Percentiles rank a stretch among this genome's conserved stretches.
Conservation (phyloP, 1,140 invertebrate genomes). For the Chelonus insularis region DNA sequence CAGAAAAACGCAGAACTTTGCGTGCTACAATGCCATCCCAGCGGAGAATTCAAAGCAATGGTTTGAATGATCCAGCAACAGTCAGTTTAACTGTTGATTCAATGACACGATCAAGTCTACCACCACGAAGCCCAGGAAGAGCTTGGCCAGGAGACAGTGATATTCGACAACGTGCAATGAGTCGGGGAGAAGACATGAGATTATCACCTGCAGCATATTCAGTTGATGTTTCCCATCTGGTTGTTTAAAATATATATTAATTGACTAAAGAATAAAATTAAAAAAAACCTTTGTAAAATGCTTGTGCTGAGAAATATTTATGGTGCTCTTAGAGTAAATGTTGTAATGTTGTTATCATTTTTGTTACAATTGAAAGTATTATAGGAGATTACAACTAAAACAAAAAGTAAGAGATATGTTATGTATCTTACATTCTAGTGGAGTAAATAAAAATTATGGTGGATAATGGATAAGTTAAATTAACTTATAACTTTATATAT, state of each 20-base stretch:
- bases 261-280: constrained; percentile 11
- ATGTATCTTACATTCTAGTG: too few species aligned
- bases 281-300: background rate
- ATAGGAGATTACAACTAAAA: too few species aligned
- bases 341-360: too few species aligned
- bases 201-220: constrained; percentile 46
- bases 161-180: constrained; percentile 43
- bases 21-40: constrained; percentile 71
- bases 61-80: constrained; percentile 74
- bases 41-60: constrained; percentile 78
- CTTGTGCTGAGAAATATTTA: too few species aligned
- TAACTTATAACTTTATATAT: too few species aligned
- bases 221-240: constrained; percentile 47
- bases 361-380: too few species aligned
- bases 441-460: too few species aligned
- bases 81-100: constrained; percentile 77
- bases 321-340: too few species aligned
- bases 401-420: too few species aligned
- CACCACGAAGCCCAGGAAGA: constrained; percentile 59
- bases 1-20: constrained; percentile 87
- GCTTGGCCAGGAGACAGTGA: constrained; percentile 69
- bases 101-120: constrained; percentile 50
- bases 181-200: constrained; percentile 41
- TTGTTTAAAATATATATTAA: constrained; percentile 33
- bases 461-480: too few species aligned